phyloP scores from a whole-genome alignment of 1,140 invertebrate genomes.

The Plodia interpunctella region DNA sequence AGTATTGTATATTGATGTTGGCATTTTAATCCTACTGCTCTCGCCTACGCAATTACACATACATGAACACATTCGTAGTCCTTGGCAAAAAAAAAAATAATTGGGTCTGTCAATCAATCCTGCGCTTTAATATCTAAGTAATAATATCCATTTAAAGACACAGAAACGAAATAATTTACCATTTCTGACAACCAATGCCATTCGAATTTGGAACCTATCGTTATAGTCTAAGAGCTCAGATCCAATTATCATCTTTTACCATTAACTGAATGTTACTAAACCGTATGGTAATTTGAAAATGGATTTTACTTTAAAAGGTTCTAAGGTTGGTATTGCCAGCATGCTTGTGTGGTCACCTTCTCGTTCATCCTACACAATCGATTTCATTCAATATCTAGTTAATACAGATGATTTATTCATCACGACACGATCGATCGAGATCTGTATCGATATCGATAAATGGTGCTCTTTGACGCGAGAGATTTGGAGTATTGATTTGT shows the following conservation, averaged over 20 bases:
- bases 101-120: neutral
- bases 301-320: slow-evolving; percentile 25
- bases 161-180: neutral
- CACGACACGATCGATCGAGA: slow-evolving; percentile 30
- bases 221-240: neutral
- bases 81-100: neutral
- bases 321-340: slow-evolving; percentile 26
- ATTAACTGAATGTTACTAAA: neutral
- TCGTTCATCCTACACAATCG: slow-evolving; percentile 41
- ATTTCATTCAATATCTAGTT: slow-evolving; percentile 26
- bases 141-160: neutral
- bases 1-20: neutral
- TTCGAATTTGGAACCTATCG: neutral
- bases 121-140: neutral
- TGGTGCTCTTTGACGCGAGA: slow-evolving; percentile 21
- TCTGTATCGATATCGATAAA: slow-evolving; percentile 19
- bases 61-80: neutral
- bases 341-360: slow-evolving; percentile 32
- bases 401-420: slow-evolving; percentile 42
- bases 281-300: slow-evolving; percentile 24
- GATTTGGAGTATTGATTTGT: slow-evolving; percentile 16
- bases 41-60: neutral
- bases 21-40: neutral
- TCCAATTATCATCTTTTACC: neutral
- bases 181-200: neutral